Percentiles rank a stretch among this genome's conserved stretches.
Evolutionary conservation across 2,888 invertebrate species (phyloP).

Genomic region (Tromatobia lineatoria): DNA sequence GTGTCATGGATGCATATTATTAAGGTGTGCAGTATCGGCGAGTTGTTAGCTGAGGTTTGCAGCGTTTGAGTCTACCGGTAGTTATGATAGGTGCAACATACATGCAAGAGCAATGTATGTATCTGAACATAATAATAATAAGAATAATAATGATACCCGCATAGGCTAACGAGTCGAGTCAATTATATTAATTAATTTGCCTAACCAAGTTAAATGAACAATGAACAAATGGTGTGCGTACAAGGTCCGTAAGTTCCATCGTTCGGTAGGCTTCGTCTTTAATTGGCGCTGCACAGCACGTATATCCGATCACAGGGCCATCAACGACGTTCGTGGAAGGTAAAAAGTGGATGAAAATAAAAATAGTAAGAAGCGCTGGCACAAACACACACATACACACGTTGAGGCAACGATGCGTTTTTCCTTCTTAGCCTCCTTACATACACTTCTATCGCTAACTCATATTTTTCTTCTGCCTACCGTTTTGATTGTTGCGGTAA

Average conservation of each 20-base stretch:
- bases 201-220: constrained; percentile 79
- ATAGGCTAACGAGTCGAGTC: constrained; percentile 81
- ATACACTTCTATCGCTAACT: constrained; percentile 15
- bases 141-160: constrained; percentile 58
- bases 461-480: constrained; percentile 8
- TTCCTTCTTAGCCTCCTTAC: constrained; percentile 22
- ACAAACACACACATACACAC: not conserved
- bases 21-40: constrained; percentile 20
- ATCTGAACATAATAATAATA: constrained; percentile 19
- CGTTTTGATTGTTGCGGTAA: constrained; percentile 3
- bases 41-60: not conserved
- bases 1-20: constrained; percentile 58
- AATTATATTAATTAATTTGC: constrained; percentile 84
- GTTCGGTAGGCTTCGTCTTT: constrained; percentile 56
- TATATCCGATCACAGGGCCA: constrained; percentile 58
- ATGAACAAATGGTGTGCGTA: constrained; percentile 71
- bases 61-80: not conserved
- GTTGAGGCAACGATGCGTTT: constrained; percentile 47
- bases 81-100: not conserved
- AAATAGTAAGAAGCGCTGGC: constrained; percentile 29
- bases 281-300: constrained; percentile 56
- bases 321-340: constrained; percentile 72
- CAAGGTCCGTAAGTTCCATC: constrained; percentile 47
- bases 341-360: constrained; percentile 63
- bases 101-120: not conserved